Conservation (phyloP, 2,797 vertebrate species). For the Bufotes viridis region DNA sequence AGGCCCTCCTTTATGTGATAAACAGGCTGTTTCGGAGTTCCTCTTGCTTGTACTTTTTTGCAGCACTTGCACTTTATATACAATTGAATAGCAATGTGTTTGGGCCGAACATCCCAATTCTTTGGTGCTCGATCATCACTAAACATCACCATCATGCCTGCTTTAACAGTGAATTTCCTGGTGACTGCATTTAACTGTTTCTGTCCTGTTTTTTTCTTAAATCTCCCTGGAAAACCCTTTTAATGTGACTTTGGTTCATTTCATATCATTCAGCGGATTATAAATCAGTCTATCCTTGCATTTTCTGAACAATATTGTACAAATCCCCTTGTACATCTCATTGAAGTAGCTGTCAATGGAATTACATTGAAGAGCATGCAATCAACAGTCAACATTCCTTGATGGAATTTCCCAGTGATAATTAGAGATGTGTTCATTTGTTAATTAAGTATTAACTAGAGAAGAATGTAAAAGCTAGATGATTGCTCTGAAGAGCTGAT, state of each 20-base stretch:
- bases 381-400: conserved; percentile 40
- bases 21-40: no score
- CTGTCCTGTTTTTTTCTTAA: no score
- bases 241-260: neutral
- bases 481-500: conserved; percentile 24
- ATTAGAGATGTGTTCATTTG: conserved; percentile 34
- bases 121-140: no score
- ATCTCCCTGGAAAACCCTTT: no score
- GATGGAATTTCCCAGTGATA: conserved; percentile 24
- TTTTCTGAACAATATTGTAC: neutral
- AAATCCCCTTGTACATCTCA: neutral
- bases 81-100: no score
- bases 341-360: conserved; percentile 12
- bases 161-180: no score
- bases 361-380: conserved; percentile 40
- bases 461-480: conserved; percentile 2
- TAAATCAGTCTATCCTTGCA: neutral
- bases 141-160: no score
- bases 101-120: no score
- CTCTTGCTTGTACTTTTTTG: no score
- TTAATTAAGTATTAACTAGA: conserved; percentile 41
- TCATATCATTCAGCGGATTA: neutral
- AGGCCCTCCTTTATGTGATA: no score
- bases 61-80: no score
- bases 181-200: no score